Evolutionary conservation across 2,113 vertebrate genomes (phyloP).

Genomic region (Anhinga rufa): DNA sequence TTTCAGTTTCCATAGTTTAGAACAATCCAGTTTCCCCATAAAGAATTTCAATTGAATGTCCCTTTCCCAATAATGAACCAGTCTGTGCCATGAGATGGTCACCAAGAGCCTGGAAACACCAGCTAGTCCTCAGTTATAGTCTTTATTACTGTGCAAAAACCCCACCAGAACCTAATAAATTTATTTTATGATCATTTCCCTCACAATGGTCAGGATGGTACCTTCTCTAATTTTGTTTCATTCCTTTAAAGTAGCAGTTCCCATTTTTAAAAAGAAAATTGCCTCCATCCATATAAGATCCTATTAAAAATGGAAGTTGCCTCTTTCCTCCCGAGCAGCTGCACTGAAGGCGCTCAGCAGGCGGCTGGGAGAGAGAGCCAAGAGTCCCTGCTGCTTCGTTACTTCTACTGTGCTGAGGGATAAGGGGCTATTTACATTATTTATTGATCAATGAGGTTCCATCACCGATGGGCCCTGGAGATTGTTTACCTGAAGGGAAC

Average conservation of each 20-base stretch:
- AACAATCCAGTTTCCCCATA: neutral
- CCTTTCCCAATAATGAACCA: neutral
- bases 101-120: neutral
- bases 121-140: neutral
- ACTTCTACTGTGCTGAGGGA: neutral
- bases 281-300: neutral
- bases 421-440: neutral
- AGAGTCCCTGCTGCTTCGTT: neutral
- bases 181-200: neutral
- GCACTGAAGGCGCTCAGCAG: neutral
- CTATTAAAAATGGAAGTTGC: neutral
- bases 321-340: neutral
- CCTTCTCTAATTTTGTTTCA: neutral
- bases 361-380: neutral
- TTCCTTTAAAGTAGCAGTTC: neutral
- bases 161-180: neutral
- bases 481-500: neutral
- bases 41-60: neutral
- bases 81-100: neutral
- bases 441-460: neutral
- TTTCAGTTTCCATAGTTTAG: neutral
- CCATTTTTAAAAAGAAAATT: neutral
- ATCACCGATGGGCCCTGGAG: rapidly evolving
- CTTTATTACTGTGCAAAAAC: neutral
- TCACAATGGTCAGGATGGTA: neutral